These are phyloP conservation scores for Conus betulinus DNA, from an alignment of 1,140 invertebrate species.

Conservation along the genomic window DNA sequence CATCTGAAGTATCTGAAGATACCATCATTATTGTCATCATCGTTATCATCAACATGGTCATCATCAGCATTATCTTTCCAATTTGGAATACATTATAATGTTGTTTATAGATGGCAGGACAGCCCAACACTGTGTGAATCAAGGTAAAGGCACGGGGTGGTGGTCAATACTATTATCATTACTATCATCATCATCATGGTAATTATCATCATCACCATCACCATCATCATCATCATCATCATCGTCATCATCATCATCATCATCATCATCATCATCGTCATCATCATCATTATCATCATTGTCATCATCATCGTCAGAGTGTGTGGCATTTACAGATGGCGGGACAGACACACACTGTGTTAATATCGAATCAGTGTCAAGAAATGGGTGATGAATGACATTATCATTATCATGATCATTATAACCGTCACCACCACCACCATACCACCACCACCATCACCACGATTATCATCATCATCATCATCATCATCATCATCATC, in stretches of 20 bases:
- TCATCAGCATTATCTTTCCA: no score
- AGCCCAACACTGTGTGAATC: no score
- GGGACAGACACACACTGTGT: slow-evolving; percentile 77
- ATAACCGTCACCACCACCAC: no score
- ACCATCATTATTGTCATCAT: no score
- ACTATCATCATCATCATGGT: not conserved
- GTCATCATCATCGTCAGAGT: not conserved
- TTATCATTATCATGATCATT: no score
- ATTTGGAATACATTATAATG: no score
- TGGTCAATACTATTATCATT: not conserved
- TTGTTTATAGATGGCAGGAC: no score
- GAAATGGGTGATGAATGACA: no score
- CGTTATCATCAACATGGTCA: no score
- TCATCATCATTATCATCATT: not conserved
- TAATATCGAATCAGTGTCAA: not conserved
- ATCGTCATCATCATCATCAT: slow-evolving; percentile 18
- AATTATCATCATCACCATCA: not conserved
- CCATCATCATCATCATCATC: not conserved
- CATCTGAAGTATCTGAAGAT: no score
- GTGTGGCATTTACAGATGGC: not conserved
- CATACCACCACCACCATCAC: slow-evolving; percentile 51
- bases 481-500: no score
- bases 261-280: slow-evolving; percentile 2
- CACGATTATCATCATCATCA: not conserved
- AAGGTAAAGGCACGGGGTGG: no score